These are phyloP conservation scores for Etheostoma nigrum DNA, from an alignment of 2,797 vertebrate genomes.

Conservation along the genomic window DNA sequence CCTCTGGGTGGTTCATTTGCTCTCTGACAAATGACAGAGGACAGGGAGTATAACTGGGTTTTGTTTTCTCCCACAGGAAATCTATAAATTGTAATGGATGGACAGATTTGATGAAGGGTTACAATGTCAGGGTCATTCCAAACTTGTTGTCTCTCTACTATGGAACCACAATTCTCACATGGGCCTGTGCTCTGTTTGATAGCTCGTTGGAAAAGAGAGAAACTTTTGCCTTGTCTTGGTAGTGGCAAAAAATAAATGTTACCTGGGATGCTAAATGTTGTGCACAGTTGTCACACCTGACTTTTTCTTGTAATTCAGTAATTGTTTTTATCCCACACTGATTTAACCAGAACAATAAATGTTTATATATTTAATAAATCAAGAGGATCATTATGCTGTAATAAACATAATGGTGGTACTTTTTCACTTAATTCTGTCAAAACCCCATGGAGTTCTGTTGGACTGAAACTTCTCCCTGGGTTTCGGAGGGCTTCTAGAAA, in stretches of 20 bases:
- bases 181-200: accelerated
- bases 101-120: background rate
- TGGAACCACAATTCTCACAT: background rate
- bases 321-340: background rate
- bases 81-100: background rate
- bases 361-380: background rate
- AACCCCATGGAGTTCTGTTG: background rate
- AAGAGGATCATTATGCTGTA: background rate
- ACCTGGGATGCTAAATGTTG: too few species aligned
- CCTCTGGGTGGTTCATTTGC: too few species aligned
- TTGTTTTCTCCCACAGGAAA: background rate
- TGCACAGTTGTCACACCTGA: background rate
- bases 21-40: background rate
- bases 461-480: background rate
- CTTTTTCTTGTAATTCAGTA: background rate
- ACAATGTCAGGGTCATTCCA: background rate
- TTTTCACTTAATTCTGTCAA: accelerated
- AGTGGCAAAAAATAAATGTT: background rate
- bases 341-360: background rate
- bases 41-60: background rate
- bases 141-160: accelerated
- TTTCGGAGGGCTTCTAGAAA: constrained; percentile 1
- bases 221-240: background rate
- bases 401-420: accelerated
- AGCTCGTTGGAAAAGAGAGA: background rate